Base-by-base conservation (phyloP, 2,888 invertebrate genomes). In the Nycteola revayana region DNA sequence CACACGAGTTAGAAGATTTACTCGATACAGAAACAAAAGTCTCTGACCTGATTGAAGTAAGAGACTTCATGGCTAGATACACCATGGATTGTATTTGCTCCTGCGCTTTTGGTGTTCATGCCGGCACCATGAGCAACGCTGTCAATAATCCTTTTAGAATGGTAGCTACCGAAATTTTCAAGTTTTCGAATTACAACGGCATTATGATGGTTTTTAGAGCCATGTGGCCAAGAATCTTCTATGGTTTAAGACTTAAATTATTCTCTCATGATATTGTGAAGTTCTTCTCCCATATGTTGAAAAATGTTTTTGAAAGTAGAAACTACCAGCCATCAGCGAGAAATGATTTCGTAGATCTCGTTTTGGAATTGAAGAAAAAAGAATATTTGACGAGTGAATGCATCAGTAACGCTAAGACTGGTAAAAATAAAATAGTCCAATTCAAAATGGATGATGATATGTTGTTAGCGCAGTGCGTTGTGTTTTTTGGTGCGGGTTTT, bases 401-500 rank as follows among this genome's bases (percentile, higher is more conserved):
- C 11, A 50, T 75, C 1, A 56, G 26, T 0, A 70, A 67, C 10
- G 25, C 46, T 1, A 60, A 60, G 10, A 51, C 42, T 6, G 60
- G 53, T 0, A 54, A 37, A 0, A 44, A 43, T 0, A 56, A 66
- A 3, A 66, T 52, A 9, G 31, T 61, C 9, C 26, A 41, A 0
- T 23, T 77, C 1, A 56, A 69, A 2, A 50, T 90, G 0, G 71
- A 75, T 1, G 54, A 87, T 8, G 70, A 87, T 0, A 61, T 90
- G 24, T 43, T 91, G 9, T 75, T 82, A 0, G 83, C 90, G 0
- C 90, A 92, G 31, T 83, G 89, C 0, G 70, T 89, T 4, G 49
- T 87, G 0, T 90, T 93, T 26, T 82, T 80, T 10, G 66, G 41
- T 0, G 81, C 76, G 7, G 81, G 82, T 1, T 81, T 59, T 11